phyloP scores from a whole-genome alignment of 2,113 vertebrate genomes.

The Xiphophorus maculatus region DNA sequence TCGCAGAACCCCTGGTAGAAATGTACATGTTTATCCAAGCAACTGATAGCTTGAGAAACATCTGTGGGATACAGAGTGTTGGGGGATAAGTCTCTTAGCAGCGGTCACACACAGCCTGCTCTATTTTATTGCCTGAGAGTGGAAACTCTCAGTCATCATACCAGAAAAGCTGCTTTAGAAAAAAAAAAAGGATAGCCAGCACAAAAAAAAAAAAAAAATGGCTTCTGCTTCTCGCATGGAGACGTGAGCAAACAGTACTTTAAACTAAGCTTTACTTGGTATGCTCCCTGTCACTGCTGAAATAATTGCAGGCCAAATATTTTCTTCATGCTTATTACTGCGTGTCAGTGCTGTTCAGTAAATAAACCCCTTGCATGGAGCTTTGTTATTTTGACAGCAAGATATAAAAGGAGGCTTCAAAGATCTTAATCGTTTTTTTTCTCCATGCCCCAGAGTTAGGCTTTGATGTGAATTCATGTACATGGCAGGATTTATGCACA shows the following conservation, averaged over 20 bases:
- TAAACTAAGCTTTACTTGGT: constrained; percentile 21
- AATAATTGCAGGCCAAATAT: constrained; percentile 25
- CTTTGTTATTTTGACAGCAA: constrained; percentile 32
- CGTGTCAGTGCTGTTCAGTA: background rate
- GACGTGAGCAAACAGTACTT: constrained; percentile 18
- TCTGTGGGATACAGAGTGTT: constrained; percentile 16
- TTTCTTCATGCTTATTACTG: background rate
- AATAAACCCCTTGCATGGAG: constrained; percentile 12
- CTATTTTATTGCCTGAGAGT: constrained; percentile 19
- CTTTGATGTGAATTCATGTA: constrained; percentile 7
- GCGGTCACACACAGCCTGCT: background rate
- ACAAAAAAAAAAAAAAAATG: constrained; percentile 1
- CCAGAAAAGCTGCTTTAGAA: constrained; percentile 21
- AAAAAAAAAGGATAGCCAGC: constrained; percentile 11
- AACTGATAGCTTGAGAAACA: constrained; percentile 4
- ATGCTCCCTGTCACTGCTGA: constrained; percentile 12
- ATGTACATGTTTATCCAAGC: background rate
- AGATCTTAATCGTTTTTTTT: background rate
- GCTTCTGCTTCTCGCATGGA: constrained; percentile 8
- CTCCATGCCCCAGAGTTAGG: constrained; percentile 9
- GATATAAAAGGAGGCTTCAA: constrained; percentile 7
- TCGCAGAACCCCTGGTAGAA: background rate
- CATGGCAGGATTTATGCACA: constrained; percentile 19
- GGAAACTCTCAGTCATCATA: constrained; percentile 38
- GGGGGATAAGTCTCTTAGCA: constrained; percentile 16